Conservation (phyloP, 1,140 invertebrate genomes). For the Aricia agestis region DNA sequence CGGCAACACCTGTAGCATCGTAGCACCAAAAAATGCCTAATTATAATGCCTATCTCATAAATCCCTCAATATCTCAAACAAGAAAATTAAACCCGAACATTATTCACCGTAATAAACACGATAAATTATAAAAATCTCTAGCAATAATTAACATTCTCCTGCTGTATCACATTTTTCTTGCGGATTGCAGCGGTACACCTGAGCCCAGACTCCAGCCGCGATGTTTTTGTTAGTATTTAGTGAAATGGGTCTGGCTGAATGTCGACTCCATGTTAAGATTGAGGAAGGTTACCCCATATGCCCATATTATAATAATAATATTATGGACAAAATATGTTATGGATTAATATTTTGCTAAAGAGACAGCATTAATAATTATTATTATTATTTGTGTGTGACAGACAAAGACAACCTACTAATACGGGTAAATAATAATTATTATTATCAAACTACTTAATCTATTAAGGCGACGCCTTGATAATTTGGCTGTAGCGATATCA, state of each 20-base stretch:
- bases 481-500: too few species aligned
- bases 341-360: too few species aligned
- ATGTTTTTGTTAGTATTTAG: not conserved
- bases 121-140: slow-evolving; percentile 6
- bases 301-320: too few species aligned
- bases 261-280: not conserved
- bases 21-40: not conserved
- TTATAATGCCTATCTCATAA: not conserved
- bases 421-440: too few species aligned
- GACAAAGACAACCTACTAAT: too few species aligned
- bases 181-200: not conserved
- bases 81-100: not conserved
- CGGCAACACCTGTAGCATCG: too few species aligned
- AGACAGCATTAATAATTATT: too few species aligned
- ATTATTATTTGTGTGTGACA: too few species aligned
- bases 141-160: not conserved
- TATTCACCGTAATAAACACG: not conserved
- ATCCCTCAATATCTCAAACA: not conserved
- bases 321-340: too few species aligned
- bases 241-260: not conserved
- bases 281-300: not conserved
- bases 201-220: not conserved
- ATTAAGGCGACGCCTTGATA: too few species aligned
- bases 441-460: too few species aligned
- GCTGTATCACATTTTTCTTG: not conserved